A percentile compares a stretch with the other conserved stretches of the same genome.
Conservation (phyloP, 2,113 vertebrate genomes). For the Chamaetylas fuelleborni region DNA sequence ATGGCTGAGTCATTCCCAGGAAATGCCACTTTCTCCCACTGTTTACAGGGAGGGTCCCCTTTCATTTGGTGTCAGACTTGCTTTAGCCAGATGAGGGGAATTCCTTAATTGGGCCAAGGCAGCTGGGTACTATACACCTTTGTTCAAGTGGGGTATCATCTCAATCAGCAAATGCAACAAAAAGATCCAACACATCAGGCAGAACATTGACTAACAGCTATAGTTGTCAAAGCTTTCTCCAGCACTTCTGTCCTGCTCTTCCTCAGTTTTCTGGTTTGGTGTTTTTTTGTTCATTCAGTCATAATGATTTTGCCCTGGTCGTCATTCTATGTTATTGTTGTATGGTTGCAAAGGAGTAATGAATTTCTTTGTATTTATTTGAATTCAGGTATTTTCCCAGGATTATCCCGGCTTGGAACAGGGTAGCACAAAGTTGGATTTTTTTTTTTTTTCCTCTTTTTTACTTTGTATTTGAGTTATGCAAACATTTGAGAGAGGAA, state of each 20-base stretch:
- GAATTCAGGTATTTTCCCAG: neutral
- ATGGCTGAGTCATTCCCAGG: neutral
- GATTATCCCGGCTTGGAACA: neutral
- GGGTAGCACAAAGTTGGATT: neutral
- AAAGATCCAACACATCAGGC: neutral
- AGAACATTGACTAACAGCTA: rapidly evolving
- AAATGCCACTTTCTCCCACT: neutral
- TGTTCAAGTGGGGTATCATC: neutral
- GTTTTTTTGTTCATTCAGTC: neutral
- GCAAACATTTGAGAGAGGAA: neutral
- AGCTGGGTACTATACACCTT: neutral
- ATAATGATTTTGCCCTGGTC: neutral
- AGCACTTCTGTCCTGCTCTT: rapidly evolving
- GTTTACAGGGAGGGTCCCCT: neutral
- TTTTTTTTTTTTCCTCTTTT: neutral
- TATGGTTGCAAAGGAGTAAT: neutral
- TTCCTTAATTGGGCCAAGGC: neutral
- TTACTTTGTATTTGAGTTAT: neutral
- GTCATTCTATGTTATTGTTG: rapidly evolving
- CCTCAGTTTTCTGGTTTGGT: neutral
- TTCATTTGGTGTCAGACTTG: neutral
- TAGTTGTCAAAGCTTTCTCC: neutral
- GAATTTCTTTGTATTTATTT: neutral
- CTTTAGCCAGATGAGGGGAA: neutral
- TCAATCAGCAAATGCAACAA: neutral